Evolutionary conservation across 2,888 invertebrate genomes (phyloP).

Genomic region (Ctena decussata): DNA sequence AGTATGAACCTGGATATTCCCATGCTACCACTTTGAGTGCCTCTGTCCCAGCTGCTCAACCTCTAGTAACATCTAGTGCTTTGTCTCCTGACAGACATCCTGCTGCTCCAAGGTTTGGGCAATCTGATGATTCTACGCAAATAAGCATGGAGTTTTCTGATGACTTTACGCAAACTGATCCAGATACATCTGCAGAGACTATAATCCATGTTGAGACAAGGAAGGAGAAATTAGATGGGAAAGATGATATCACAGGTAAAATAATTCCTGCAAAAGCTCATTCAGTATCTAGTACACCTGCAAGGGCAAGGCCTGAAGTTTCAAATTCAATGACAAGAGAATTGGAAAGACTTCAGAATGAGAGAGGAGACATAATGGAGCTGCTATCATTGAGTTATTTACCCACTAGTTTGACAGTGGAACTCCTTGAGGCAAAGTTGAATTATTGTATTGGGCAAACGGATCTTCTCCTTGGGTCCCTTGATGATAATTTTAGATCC

Average conservation of each 20-base stretch:
- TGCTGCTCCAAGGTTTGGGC: conserved; percentile 30
- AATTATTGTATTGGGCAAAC: conserved; percentile 87
- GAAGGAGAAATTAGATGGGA: neutral
- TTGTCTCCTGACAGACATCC: neutral
- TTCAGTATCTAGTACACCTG: neutral
- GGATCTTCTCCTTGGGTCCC: conserved; percentile 83
- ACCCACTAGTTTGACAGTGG: conserved; percentile 85
- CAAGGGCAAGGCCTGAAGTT: conserved; percentile 2
- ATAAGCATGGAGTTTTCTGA: conserved; percentile 72
- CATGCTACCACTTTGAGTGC: neutral
- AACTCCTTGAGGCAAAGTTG: conserved; percentile 86
- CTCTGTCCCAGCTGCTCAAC: neutral
- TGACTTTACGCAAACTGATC: conserved; percentile 78
- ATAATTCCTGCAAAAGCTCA: neutral
- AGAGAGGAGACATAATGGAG: conserved; percentile 84
- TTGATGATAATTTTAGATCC: conserved; percentile 80
- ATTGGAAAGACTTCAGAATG: conserved; percentile 82
- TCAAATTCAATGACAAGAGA: conserved; percentile 74
- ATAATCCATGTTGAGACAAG: conserved; percentile 21
- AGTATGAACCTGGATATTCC: neutral
- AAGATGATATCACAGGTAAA: neutral
- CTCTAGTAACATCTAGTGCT: neutral
- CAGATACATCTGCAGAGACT: conserved; percentile 36
- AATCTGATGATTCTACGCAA: conserved; percentile 62
- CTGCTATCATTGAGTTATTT: conserved; percentile 83